These are phyloP conservation scores for Mobula hypostoma DNA, from an alignment of 2,113 vertebrate genomes.

Conservation along the genomic window DNA sequence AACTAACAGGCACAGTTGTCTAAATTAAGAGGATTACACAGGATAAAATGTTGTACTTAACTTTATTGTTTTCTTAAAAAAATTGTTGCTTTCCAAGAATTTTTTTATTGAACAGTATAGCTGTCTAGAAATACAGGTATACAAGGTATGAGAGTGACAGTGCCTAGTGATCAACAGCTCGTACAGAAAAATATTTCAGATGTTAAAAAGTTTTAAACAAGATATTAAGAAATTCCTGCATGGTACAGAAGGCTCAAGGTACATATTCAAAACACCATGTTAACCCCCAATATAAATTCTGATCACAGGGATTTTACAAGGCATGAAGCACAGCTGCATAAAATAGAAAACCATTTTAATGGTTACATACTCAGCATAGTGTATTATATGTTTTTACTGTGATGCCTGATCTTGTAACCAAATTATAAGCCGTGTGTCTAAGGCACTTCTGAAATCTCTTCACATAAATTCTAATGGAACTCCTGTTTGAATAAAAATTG, in stretches of 20 bases:
- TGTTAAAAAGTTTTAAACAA: constrained; percentile 93
- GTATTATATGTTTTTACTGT: constrained; percentile 37
- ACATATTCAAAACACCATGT: constrained; percentile 66
- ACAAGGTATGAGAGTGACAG: constrained; percentile 70
- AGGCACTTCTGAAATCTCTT: constrained; percentile 86
- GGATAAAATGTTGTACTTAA: constrained; percentile 67
- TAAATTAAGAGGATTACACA: constrained; percentile 39
- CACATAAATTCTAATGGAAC: constrained; percentile 44
- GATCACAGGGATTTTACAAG: constrained; percentile 58
- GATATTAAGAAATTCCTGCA: constrained; percentile 53
- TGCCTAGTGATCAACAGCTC: constrained; percentile 80
- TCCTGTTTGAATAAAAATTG: not conserved
- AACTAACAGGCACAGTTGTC: not conserved
- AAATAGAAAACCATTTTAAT: constrained; percentile 46
- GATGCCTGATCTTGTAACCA: constrained; percentile 61
- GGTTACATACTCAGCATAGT: constrained; percentile 39
- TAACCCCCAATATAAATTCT: constrained; percentile 60
- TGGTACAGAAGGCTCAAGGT: constrained; percentile 57
- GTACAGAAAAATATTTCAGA: constrained; percentile 66
- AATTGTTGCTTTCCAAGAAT: constrained; percentile 47
- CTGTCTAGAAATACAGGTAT: constrained; percentile 90
- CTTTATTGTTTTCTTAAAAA: constrained; percentile 96
- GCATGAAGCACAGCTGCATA: constrained; percentile 66
- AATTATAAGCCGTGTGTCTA: constrained; percentile 85
- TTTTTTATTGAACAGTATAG: constrained; percentile 51